Conservation (phyloP, 2,888 invertebrate species). For the Hypolimnas misippus region DNA sequence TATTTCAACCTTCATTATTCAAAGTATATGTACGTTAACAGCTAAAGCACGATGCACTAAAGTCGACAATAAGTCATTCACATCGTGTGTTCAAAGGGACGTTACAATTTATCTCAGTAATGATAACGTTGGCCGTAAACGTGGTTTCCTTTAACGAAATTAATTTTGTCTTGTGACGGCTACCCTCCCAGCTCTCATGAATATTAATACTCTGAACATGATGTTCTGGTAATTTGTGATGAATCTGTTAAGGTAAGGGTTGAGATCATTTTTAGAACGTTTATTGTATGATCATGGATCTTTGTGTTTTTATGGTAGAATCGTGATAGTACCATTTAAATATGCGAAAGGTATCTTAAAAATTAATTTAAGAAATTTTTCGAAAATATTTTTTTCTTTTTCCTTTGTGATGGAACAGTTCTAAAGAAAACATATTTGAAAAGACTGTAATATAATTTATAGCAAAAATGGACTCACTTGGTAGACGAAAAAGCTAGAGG, state of each 20-base stretch:
- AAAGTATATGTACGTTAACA: too few relatives aligned
- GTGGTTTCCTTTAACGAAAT: conserved; percentile 36
- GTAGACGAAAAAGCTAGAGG: too few relatives aligned
- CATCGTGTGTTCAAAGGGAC: neutral
- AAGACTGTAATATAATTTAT: too few relatives aligned
- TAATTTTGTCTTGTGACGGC: conserved; percentile 32
- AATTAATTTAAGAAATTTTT: too few relatives aligned
- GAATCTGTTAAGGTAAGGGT: conserved; percentile 27
- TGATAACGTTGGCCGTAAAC: conserved; percentile 18
- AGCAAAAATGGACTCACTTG: too few relatives aligned
- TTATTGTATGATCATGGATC: neutral
- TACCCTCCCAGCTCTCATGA: conserved; percentile 29
- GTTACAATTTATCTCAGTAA: conserved; percentile 17
- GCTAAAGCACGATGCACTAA: too few relatives aligned
- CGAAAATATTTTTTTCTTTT: too few relatives aligned
- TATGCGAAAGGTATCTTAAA: too few relatives aligned
- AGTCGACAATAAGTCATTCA: neutral
- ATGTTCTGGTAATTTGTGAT: conserved; percentile 33
- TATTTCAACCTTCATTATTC: too few relatives aligned
- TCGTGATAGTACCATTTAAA: too few relatives aligned
- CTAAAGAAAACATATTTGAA: too few relatives aligned
- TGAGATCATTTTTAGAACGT: conserved; percentile 13
- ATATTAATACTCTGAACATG: conserved; percentile 34
- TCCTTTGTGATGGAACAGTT: too few relatives aligned
- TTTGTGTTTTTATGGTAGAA: neutral